Percentiles rank a stretch among this genome's conserved stretches.
These are phyloP conservation scores for Callosobruchus maculatus DNA, from an alignment of 2,888 invertebrate genomes.

Conservation along the genomic window DNA sequence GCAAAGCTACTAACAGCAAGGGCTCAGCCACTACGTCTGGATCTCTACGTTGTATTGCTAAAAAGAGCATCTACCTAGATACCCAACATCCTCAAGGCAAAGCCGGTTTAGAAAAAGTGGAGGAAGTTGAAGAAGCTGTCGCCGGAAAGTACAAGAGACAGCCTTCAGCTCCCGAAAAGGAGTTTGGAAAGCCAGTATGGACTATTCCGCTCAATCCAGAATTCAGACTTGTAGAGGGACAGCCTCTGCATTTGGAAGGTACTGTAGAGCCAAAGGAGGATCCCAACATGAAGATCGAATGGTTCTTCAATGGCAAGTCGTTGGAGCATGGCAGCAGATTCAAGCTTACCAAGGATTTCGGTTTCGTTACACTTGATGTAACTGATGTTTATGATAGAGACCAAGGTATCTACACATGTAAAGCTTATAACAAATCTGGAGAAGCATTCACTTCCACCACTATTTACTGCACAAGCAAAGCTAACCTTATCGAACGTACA, in stretches of 20 bases:
- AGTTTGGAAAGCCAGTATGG: constrained; percentile 84
- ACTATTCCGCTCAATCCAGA: constrained; percentile 77
- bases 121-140: constrained; percentile 82
- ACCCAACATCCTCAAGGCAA: constrained; percentile 95
- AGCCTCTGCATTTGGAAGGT: constrained; percentile 88
- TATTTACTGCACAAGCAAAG: constrained; percentile 77
- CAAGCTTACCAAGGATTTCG: constrained; percentile 92
- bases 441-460: constrained; percentile 92
- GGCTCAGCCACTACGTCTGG: constrained; percentile 90
- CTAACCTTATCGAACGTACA: constrained; percentile 79
- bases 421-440: constrained; percentile 82
- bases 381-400: constrained; percentile 90
- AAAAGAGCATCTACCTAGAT: constrained; percentile 75
- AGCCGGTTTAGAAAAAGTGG: constrained; percentile 83
- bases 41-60: constrained; percentile 78
- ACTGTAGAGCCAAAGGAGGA: constrained; percentile 93
- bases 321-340: constrained; percentile 85
- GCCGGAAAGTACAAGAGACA: constrained; percentile 68
- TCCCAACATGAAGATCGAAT: constrained; percentile 85
- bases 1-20: constrained; percentile 83
- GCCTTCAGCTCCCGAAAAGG: constrained; percentile 67
- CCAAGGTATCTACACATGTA: constrained; percentile 90
- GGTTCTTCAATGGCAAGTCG: constrained; percentile 90
- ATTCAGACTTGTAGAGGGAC: constrained; percentile 76
- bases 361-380: constrained; percentile 91